These are phyloP conservation scores for Melopsittacus undulatus DNA, from an alignment of 2,797 vertebrate genomes.

Conservation along the genomic window DNA sequence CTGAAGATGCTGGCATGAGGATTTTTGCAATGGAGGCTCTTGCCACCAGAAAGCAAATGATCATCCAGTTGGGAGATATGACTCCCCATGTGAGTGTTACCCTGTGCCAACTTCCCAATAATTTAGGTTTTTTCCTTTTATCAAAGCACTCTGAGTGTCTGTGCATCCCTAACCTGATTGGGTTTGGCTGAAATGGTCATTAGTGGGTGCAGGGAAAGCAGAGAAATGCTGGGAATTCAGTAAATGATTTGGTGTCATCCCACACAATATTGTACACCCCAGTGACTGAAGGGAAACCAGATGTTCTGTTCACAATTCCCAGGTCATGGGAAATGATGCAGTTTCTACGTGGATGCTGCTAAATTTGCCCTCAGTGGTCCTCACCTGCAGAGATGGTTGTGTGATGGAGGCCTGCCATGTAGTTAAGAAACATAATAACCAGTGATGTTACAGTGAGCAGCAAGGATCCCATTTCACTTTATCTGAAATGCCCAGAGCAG, in stretches of 20 bases:
- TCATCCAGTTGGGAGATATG: neutral
- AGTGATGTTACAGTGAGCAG: neutral
- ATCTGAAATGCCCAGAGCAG: neutral
- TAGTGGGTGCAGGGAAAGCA: neutral
- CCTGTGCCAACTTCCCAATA: neutral
- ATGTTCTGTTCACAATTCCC: neutral
- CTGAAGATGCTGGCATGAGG: neutral
- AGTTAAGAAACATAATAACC: neutral
- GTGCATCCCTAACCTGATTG: neutral
- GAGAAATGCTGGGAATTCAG: neutral
- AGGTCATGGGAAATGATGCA: neutral
- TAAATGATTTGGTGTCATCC: neutral
- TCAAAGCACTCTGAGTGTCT: neutral
- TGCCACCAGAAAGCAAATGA: neutral
- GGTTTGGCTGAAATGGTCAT: neutral
- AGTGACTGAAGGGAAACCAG: neutral
- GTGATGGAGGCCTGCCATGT: neutral
- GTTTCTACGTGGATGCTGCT: neutral
- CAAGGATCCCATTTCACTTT: neutral
- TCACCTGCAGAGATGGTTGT: neutral
- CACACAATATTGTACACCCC: accelerated
- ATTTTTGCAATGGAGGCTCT: neutral
- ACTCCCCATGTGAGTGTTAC: neutral
- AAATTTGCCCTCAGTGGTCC: neutral
- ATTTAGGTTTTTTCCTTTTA: neutral